Evolutionary conservation across 2,113 vertebrate genomes (phyloP), one percentile per base, ranked within the genome.

Genomic region (Narcine bancroftii): DNA sequence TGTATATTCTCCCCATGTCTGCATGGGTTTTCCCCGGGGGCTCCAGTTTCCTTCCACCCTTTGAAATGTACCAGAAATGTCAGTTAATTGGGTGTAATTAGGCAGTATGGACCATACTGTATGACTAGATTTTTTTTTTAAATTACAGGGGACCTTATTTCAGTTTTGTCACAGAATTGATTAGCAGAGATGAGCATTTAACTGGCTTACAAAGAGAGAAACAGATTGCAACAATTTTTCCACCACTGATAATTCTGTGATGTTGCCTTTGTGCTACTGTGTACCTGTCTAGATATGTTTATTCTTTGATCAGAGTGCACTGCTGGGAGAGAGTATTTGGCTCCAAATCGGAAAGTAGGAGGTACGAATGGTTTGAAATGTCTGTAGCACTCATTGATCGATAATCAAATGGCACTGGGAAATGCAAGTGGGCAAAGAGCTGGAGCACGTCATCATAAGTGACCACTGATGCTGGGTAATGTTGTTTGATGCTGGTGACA

Each of bases 301-400:
- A 91, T 69, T 91, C 89, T 91, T 66, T 91, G 89, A 65, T 21
- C 39, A 91, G 13, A 47, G 89, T 33, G 42, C 42, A 42, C 63
- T 69, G 89, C 19, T 45, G 60, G 45, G 89, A 69, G 65, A 91
- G 71, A 69, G 71, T 91, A 71, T 26, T 24, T 91, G 89, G 89
- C 29, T 69, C 65, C 39, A 91, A 91, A 47, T 91, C 65, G 15
- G 89, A 42, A 91, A 69, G 63, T 2, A 91, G 39, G 65, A 91
- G 89, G 15, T 91, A 91, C 1, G 89, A 69, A 71, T 91, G 89
- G 47, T 91, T 91, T 47, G 89, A 91, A 91, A 91, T 91, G 89
- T 91, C 89, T 33, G 65, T 91, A 42, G 89, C 63, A 91, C 65
- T 91, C 89, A 91, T 71, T 91, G 89, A 91, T 91, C 89, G 89